phyloP scores from a whole-genome alignment of 2,113 vertebrate genomes.

The Mustela lutreola region DNA sequence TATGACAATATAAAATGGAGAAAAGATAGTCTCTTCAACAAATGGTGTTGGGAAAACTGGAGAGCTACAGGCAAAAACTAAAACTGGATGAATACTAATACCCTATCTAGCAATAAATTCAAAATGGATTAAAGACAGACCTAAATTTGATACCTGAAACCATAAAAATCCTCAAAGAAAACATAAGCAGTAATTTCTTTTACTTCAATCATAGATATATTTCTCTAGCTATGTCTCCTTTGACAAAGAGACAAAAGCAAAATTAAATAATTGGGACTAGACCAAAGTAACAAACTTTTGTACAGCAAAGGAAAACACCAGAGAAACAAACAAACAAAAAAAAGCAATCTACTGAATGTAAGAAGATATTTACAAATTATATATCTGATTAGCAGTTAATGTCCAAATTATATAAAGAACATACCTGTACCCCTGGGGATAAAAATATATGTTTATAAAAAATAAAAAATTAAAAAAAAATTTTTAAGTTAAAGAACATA shows the following conservation, averaged over 20 bases:
- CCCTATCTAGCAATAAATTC: neutral
- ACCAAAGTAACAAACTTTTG: neutral
- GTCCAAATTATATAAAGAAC: neutral
- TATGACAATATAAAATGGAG: neutral
- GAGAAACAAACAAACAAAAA: neutral
- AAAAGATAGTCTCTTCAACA: neutral
- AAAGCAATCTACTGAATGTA: neutral
- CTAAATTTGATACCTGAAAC: neutral
- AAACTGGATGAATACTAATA: neutral
- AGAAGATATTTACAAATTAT: neutral
- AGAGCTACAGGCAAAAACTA: neutral
- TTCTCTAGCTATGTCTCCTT: neutral
- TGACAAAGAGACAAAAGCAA: neutral
- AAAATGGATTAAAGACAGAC: neutral
- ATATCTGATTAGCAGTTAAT: neutral
- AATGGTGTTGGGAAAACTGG: neutral
- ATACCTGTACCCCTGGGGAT: neutral
- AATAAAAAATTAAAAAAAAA: too few relatives aligned
- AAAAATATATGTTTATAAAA: too few relatives aligned
- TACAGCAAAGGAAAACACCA: neutral
- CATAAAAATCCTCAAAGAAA: neutral
- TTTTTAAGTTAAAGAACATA: neutral
- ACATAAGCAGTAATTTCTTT: neutral
- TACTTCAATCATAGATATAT: neutral
- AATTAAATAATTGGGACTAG: neutral